Conservation (phyloP, 2,888 invertebrate species). For the Hirtodrosophila confusa region DNA sequence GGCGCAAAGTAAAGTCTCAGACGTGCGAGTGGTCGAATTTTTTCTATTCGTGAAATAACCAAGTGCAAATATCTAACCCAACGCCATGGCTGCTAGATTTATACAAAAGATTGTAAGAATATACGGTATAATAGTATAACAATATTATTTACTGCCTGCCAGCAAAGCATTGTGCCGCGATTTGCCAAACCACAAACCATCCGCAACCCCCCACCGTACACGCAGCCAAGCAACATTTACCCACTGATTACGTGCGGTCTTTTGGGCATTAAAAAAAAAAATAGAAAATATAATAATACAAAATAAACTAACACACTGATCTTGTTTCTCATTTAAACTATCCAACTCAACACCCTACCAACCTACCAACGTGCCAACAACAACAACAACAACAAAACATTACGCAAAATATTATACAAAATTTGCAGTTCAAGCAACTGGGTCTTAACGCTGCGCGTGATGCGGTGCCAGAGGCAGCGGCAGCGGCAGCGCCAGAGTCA, state of each 20-base stretch:
- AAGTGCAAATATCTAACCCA: constrained; percentile 65
- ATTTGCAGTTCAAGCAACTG: constrained; percentile 69
- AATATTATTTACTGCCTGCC: constrained; percentile 25
- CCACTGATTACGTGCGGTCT: constrained; percentile 57
- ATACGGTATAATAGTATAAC: constrained; percentile 25
- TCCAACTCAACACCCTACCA: constrained; percentile 12
- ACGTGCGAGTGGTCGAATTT: constrained; percentile 63
- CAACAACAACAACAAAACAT: constrained; percentile 44
- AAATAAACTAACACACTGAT: constrained; percentile 45
- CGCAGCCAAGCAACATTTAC: constrained; percentile 20
- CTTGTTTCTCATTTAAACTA: constrained; percentile 19
- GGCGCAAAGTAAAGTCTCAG: constrained; percentile 66
- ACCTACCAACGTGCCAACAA: constrained; percentile 38
- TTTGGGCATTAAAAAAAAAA: constrained; percentile 17
- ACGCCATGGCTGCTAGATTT: constrained; percentile 83
- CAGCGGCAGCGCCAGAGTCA: constrained; percentile 41
- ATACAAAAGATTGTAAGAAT: constrained; percentile 84
- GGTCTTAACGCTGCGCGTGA: constrained; percentile 67
- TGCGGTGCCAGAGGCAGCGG: constrained; percentile 36
- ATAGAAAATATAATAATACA: constrained; percentile 22
- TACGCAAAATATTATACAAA: constrained; percentile 62
- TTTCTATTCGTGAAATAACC: constrained; percentile 67
- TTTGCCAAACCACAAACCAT: constrained; percentile 22
- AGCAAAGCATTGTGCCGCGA: constrained; percentile 37
- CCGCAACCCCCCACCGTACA: constrained; percentile 12